Evolutionary conservation across 2,888 invertebrate species (phyloP).

Genomic region (Drosophila seclusa): DNA sequence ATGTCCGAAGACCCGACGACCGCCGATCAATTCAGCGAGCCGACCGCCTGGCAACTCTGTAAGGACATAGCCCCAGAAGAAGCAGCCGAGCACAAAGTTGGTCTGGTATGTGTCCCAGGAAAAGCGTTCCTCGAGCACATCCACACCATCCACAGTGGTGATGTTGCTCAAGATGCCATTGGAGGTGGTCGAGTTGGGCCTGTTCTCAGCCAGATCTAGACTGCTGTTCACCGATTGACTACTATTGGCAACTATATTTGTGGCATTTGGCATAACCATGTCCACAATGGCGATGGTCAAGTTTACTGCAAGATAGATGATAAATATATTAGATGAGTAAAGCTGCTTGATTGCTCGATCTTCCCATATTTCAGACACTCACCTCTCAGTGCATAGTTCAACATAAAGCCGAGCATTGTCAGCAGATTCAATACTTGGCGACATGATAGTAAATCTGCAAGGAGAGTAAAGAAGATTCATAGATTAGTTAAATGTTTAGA

Average conservation of each 20-base stretch:
- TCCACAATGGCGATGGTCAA: slow-evolving; percentile 94
- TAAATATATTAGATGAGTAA: background rate
- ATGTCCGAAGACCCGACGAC: slow-evolving; percentile 93
- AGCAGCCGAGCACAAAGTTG: slow-evolving; percentile 93
- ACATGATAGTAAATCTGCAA: slow-evolving; percentile 90
- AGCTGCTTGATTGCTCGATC: background rate
- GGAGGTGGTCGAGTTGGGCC: background rate
- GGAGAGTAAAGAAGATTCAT: slow-evolving; percentile 55
- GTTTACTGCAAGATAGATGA: slow-evolving; percentile 87
- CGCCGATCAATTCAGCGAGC: slow-evolving; percentile 93
- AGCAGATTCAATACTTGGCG: slow-evolving; percentile 92
- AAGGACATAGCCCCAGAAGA: slow-evolving; percentile 96
- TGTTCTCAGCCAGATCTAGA: background rate
- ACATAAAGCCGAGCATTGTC: slow-evolving; percentile 95
- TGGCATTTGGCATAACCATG: slow-evolving; percentile 87
- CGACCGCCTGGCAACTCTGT: slow-evolving; percentile 96
- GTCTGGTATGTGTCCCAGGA: slow-evolving; percentile 92
- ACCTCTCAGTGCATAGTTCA: slow-evolving; percentile 92
- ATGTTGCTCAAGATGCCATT: slow-evolving; percentile 24
- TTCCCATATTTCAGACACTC: background rate
- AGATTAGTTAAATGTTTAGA: background rate
- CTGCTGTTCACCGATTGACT: slow-evolving; percentile 24
- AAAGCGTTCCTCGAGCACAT: slow-evolving; percentile 86
- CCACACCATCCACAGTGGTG: slow-evolving; percentile 42
- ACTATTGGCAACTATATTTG: slow-evolving; percentile 21